Percentiles rank a stretch among this genome's conserved stretches.
These are phyloP conservation scores for Excalfactoria chinensis DNA, from an alignment of 2,113 vertebrate species.

Conservation along the genomic window DNA sequence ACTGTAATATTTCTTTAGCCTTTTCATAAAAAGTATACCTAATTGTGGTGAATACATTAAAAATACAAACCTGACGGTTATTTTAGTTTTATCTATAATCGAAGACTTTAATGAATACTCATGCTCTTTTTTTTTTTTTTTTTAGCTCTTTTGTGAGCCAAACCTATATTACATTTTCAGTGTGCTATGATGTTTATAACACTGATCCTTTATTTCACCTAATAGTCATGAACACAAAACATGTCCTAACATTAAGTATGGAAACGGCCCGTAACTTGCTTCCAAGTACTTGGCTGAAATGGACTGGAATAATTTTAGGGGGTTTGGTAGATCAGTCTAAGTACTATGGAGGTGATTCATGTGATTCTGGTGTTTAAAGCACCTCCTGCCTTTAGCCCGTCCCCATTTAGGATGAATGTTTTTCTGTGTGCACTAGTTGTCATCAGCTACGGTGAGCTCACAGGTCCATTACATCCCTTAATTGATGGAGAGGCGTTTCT, in stretches of 20 bases:
- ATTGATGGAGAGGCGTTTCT: background rate
- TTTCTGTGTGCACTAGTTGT: background rate
- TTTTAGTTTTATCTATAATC: background rate
- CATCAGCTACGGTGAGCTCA: background rate
- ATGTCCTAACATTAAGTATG: background rate
- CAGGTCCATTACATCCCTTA: background rate
- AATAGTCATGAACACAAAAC: no score
- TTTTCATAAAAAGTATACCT: conserved; percentile 27
- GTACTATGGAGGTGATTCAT: background rate
- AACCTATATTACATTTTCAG: background rate
- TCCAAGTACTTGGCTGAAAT: background rate
- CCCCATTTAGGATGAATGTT: background rate
- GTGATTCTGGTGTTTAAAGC: background rate
- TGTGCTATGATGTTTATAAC: background rate
- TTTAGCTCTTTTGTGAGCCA: background rate
- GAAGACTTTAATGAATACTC: conserved; percentile 28
- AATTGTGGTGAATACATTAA: conserved; percentile 31
- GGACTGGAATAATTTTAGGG: background rate
- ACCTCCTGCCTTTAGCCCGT: background rate
- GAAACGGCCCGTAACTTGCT: background rate
- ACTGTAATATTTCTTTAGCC: conserved; percentile 51
- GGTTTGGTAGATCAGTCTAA: background rate
- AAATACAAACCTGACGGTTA: conserved; percentile 43
- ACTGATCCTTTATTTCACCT: background rate
- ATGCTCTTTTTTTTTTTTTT: background rate